phyloP scores from a whole-genome alignment of 1,140 invertebrate genomes.

The Pissodes strobi region DNA sequence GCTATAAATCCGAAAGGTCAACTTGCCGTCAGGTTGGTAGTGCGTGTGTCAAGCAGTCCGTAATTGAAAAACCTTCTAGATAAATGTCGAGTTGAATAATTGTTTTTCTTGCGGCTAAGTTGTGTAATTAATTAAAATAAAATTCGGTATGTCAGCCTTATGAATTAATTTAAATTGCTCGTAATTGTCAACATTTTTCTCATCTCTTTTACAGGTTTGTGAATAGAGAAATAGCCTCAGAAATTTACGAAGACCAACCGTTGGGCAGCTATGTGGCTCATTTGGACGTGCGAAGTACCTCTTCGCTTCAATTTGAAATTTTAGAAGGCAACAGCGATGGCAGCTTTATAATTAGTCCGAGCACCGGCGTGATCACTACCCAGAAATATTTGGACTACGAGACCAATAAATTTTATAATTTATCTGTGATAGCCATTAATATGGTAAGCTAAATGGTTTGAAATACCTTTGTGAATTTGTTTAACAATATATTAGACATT shows the following conservation, averaged over 20 bases:
- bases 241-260: conserved; percentile 84
- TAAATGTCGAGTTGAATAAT: too few species aligned
- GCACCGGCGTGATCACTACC: conserved; percentile 79
- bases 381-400: conserved; percentile 81
- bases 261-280: conserved; percentile 77
- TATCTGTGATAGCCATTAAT: conserved; percentile 82
- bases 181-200: too few species aligned
- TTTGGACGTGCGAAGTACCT: conserved; percentile 77
- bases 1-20: too few species aligned
- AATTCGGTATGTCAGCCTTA: too few species aligned
- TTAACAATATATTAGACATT: not conserved
- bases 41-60: too few species aligned
- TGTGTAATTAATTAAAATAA: too few species aligned
- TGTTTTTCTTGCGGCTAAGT: too few species aligned
- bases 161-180: too few species aligned
- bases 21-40: too few species aligned
- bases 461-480: conserved; percentile 4
- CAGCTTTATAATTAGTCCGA: conserved; percentile 82
- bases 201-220: too few species aligned
- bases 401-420: conserved; percentile 73
- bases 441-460: conserved; percentile 76
- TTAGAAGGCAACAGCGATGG: conserved; percentile 74
- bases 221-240: conserved; percentile 66
- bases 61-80: too few species aligned
- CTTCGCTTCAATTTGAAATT: conserved; percentile 82